A percentile compares a stretch with the other conserved stretches of the same genome.
These are phyloP conservation scores for Lepisosteus osseus DNA, from an alignment of 2,113 vertebrate species.

Conservation along the genomic window DNA sequence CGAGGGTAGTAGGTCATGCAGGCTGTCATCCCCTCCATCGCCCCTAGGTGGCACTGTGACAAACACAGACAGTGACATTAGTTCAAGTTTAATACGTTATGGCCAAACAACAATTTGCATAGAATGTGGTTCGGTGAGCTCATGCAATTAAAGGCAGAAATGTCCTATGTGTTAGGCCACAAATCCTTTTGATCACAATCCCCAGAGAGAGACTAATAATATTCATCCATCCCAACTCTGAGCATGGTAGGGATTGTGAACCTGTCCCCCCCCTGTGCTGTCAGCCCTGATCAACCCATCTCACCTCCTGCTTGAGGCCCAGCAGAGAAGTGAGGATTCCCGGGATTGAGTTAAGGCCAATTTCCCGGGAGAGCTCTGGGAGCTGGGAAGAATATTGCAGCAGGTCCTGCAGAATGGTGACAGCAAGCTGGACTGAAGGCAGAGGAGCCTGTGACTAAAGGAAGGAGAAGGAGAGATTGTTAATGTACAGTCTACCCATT, in stretches of 20 bases:
- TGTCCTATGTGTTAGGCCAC: no score
- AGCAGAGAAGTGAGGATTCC: slow-evolving; percentile 83
- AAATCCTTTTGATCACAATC: no score
- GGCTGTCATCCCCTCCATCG: slow-evolving; percentile 82
- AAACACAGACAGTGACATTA: not conserved
- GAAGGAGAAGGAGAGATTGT: not conserved
- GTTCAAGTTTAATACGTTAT: no score
- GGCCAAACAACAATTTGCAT: no score
- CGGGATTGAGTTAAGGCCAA: slow-evolving; percentile 80
- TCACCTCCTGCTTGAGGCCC: slow-evolving; percentile 81
- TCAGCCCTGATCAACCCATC: not conserved
- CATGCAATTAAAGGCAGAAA: no score
- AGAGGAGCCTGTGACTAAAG: slow-evolving; percentile 78
- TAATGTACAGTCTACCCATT: not conserved
- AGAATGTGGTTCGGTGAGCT: no score
- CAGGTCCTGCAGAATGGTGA: slow-evolving; percentile 74
- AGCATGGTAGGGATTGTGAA: no score
- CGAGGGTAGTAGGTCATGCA: slow-evolving; percentile 82
- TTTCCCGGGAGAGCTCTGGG: slow-evolving; percentile 75
- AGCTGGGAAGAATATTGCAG: slow-evolving; percentile 79
- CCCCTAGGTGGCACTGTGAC: slow-evolving; percentile 72
- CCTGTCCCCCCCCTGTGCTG: no score
- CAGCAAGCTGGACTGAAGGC: slow-evolving; percentile 74
- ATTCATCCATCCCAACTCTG: no score
- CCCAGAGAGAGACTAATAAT: no score